Base-by-base conservation (phyloP, 1,140 invertebrate genomes). In the Eubasilissa regina region DNA sequence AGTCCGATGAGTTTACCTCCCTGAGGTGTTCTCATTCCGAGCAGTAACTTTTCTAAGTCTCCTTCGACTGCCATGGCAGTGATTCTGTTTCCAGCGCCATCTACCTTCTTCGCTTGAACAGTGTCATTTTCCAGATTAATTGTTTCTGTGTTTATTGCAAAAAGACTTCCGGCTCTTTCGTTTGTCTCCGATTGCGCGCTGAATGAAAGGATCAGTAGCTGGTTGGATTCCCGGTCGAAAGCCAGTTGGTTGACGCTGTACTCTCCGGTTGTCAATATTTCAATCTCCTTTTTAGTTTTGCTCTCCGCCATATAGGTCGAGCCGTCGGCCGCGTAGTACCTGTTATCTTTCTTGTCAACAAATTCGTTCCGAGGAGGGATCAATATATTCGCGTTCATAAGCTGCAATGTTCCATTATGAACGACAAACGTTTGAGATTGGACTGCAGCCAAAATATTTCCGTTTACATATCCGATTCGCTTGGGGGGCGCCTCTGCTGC, bases 1-100 rank as follows among this genome's bases (percentile, higher is more conserved):
- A 77, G 60, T n/a, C 75, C 10, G 0, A 77, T 51, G 8, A 77
- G 15, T 21, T 77, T 77, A 21, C 75, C 75, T 1, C 75, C 75
- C 45, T 48, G 13, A 15, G 15, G 8, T n/a, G 58, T 53, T 68
- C 53, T 77, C 17, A 55, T 35, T n/a, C 75, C 75, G 6, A 77
- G 48, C 12, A 77, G 4, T 13, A 77, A 8, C 21, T 47, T 64
- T n/a, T 66, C 62, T 21, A 35, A 10, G 12, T 35, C 47, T 13
- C 21, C 58, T 48, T 72, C 25, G 6, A 8, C 45, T 12, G 66
- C 66, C 6, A 72, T 12, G 0, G 66, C 66, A 11, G 66, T 72
- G 44, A 72, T 48, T 7, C 21, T 3, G 25, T 66, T 47, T 8
- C 66, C 66, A 11, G 21, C n/a, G 7, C 21, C 13, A 13, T 45